Evolutionary conservation across 2,888 invertebrate species (phyloP), one percentile per base, ranked within the genome.

Genomic region (Chrysolina oricalcia): DNA sequence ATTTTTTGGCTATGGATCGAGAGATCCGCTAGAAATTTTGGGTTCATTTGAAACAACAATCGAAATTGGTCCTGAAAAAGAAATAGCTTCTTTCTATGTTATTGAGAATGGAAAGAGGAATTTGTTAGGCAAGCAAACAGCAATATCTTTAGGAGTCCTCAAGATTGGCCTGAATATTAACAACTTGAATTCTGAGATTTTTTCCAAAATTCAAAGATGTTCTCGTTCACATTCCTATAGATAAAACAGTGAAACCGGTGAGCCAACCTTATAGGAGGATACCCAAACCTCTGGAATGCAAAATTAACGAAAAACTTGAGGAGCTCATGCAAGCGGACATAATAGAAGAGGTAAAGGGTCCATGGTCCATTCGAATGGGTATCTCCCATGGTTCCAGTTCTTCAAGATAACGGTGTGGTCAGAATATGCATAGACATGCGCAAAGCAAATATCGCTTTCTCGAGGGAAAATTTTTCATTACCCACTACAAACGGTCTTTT

Each of bases 221-320:
- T n/a, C n/a, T n/a, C n/a, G n/a, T n/a, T n/a, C n/a, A n/a, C n/a
- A n/a, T n/a, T n/a, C n/a, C n/a, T n/a, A n/a, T n/a, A n/a, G n/a
- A n/a, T n/a, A n/a, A n/a, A n/a, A n/a, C n/a, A n/a, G n/a, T n/a
- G n/a, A n/a, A n/a, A n/a, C n/a, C n/a, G n/a, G n/a, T n/a, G n/a
- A n/a, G n/a, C n/a, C n/a, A n/a, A n/a, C n/a, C n/a, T n/a, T n/a
- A n/a, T n/a, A n/a, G n/a, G n/a, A n/a, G n/a, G n/a, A 70, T 86
- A 17, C 87, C 87, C n/a, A 81, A 83, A 53, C 82, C 85, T 8
- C 70, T 87, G 53, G 76, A 82, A 67, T 73, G 75, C n/a, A 77
- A 78, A 72, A 62, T 83, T 17, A 70, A 82, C 21, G 63, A 73
- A n/a, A 78, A 81, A 67, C 66, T 85, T 10, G 46, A 81, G 10